Percentiles rank a stretch among this genome's conserved stretches.
These are phyloP conservation scores for Peromyscus attwateri DNA, from an alignment of 2,797 vertebrate species.

Conservation along the genomic window DNA sequence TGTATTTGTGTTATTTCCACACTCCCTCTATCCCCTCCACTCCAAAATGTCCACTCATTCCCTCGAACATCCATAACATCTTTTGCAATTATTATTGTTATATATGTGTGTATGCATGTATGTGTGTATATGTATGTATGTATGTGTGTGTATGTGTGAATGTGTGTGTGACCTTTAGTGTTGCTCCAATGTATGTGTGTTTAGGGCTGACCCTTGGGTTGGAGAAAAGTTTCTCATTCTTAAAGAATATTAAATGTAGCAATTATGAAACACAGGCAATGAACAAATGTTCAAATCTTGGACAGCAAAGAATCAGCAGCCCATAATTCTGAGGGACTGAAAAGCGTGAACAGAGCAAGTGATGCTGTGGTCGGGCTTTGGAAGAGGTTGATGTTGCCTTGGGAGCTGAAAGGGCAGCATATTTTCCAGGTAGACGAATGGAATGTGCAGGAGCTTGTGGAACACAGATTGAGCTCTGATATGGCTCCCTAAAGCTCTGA, in stretches of 20 bases:
- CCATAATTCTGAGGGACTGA: not conserved
- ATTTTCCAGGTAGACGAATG: constrained; percentile 4
- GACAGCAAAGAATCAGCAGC: not conserved
- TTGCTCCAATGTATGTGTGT: not conserved
- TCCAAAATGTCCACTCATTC: not conserved
- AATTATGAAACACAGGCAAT: not conserved
- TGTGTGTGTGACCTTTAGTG: not conserved
- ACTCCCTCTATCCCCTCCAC: too few species aligned
- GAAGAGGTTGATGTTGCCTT: not conserved
- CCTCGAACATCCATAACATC: not conserved
- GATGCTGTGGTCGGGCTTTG: not conserved
- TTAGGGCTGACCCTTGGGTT: not conserved
- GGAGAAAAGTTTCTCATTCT: not conserved
- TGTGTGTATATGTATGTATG: fast-evolving
- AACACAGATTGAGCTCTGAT: not conserved
- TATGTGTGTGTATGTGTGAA: not conserved
- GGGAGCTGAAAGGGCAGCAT: not conserved
- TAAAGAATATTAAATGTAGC: not conserved
- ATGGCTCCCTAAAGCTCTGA: not conserved
- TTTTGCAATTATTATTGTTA: not conserved
- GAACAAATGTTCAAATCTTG: not conserved
- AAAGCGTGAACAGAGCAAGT: not conserved
- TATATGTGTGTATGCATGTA: too few species aligned
- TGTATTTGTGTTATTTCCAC: not conserved
- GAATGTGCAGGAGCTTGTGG: not conserved